Percentiles rank a stretch among this genome's conserved stretches.
These are phyloP conservation scores for Lithobates sylvaticus DNA, from an alignment of 2,797 vertebrate species.

Conservation along the genomic window DNA sequence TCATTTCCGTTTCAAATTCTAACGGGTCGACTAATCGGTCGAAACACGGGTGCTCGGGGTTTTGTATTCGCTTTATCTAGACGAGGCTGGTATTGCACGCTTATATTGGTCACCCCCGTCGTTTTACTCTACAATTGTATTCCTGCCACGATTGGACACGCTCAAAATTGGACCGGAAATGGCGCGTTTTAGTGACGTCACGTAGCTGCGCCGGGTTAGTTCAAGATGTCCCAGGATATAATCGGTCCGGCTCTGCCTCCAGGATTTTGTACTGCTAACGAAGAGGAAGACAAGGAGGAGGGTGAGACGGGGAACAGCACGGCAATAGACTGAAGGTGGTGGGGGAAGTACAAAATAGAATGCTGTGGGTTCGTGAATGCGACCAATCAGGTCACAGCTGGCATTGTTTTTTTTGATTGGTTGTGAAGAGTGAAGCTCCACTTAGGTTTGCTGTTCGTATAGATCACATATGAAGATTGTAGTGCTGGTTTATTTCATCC, in stretches of 20 bases:
- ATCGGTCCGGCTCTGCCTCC: constrained; percentile 88
- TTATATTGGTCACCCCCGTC: background rate
- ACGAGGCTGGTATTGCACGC: too few species aligned
- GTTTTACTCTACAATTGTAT: background rate
- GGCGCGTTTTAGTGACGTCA: constrained; percentile 15
- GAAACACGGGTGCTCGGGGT: too few species aligned
- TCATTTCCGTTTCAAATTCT: too few species aligned
- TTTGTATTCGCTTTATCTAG: too few species aligned
- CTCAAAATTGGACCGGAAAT: constrained; percentile 3
- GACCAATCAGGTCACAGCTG: background rate
- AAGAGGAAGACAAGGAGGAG: constrained; percentile 75
- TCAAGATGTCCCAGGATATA: constrained; percentile 75
- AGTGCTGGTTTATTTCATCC: too few species aligned
- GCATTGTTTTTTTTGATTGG: too few species aligned
- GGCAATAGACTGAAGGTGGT: background rate
- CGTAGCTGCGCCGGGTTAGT: rapidly evolving
- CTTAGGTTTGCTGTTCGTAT: too few species aligned
- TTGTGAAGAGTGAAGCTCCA: too few species aligned
- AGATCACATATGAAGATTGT: too few species aligned
- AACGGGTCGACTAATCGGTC: too few species aligned
- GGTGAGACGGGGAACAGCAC: constrained; percentile 64
- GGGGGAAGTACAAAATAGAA: background rate
- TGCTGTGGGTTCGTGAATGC: background rate
- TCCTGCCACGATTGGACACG: background rate
- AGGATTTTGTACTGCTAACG: constrained; percentile 69